Conservation (phyloP, 1,140 invertebrate genomes). For the Gryllus bimaculatus region DNA sequence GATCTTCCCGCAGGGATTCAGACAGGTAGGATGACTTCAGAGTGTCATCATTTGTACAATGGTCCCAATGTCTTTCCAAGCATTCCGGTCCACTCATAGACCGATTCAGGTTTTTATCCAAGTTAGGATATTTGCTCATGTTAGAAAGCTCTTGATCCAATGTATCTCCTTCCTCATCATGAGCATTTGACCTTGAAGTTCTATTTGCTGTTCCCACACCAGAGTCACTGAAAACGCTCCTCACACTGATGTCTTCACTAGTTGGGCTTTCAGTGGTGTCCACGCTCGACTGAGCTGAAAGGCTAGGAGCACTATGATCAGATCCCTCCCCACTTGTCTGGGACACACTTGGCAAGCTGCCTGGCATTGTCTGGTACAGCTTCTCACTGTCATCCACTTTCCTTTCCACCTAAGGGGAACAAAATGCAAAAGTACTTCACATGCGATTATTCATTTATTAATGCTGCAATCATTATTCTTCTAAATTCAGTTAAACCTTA, state of each 20-base stretch:
- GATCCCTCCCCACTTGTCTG: slow-evolving; percentile 32
- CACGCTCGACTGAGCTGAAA: slow-evolving; percentile 17
- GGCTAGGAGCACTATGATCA: slow-evolving; percentile 7
- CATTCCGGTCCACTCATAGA: slow-evolving; percentile 62
- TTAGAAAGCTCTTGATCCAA: slow-evolving; percentile 31
- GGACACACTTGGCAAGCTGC: slow-evolving; percentile 43
- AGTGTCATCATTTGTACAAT: background rate
- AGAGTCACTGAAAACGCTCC: slow-evolving; percentile 25
- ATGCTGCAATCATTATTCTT: too few relatives aligned
- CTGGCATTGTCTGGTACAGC: slow-evolving; percentile 61
- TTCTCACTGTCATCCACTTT: slow-evolving; percentile 53
- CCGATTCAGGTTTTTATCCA: slow-evolving; percentile 47
- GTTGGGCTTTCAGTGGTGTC: slow-evolving; percentile 9
- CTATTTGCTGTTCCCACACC: slow-evolving; percentile 36
- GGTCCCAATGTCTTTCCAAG: slow-evolving; percentile 37
- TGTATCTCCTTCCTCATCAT: background rate
- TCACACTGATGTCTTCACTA: background rate
- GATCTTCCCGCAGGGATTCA: background rate
- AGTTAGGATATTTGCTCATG: slow-evolving; percentile 42
- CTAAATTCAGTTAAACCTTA: too few relatives aligned
- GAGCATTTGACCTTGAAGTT: slow-evolving; percentile 18
- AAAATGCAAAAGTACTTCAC: background rate
- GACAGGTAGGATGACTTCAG: background rate
- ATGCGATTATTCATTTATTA: too few relatives aligned
- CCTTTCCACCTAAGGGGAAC: slow-evolving; percentile 42